phyloP scores from a whole-genome alignment of 2,797 vertebrate species.

The Denticeps clupeoides region DNA sequence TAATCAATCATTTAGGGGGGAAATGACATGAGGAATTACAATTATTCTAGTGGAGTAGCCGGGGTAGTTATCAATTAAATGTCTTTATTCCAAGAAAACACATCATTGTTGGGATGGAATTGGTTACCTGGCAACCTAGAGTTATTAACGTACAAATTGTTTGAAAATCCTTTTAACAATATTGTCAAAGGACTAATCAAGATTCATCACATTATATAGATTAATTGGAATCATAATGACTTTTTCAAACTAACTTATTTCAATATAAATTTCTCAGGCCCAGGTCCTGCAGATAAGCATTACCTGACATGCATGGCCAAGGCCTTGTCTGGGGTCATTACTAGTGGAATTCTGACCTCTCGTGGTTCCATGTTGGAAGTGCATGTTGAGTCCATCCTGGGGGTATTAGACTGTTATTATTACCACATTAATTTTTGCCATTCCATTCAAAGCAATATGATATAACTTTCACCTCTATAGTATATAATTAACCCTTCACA shows the following conservation, averaged over 20 bases:
- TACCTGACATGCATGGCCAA: constrained; percentile 6
- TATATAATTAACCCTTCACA: too few relatives aligned
- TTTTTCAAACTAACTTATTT: constrained; percentile 56
- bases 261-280: constrained; percentile 44
- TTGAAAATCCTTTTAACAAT: constrained; percentile 39
- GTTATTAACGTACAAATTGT: constrained; percentile 30
- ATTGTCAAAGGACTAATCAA: constrained; percentile 44
- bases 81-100: constrained; percentile 13
- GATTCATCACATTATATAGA: constrained; percentile 42
- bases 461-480: too few relatives aligned
- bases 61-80: constrained; percentile 15
- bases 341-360: constrained; percentile 62
- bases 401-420: too few relatives aligned
- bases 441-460: too few relatives aligned
- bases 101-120: constrained; percentile 21
- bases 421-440: too few relatives aligned
- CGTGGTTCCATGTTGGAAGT: constrained; percentile 46
- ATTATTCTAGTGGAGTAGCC: neutral
- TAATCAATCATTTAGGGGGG: neutral
- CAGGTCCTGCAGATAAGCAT: constrained; percentile 39
- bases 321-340: too few relatives aligned
- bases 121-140: constrained; percentile 25
- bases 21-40: neutral
- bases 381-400: constrained; percentile 28
- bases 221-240: constrained; percentile 60